Base-by-base conservation (phyloP, 2,797 vertebrate species). In the Enteromius viviparus region DNA sequence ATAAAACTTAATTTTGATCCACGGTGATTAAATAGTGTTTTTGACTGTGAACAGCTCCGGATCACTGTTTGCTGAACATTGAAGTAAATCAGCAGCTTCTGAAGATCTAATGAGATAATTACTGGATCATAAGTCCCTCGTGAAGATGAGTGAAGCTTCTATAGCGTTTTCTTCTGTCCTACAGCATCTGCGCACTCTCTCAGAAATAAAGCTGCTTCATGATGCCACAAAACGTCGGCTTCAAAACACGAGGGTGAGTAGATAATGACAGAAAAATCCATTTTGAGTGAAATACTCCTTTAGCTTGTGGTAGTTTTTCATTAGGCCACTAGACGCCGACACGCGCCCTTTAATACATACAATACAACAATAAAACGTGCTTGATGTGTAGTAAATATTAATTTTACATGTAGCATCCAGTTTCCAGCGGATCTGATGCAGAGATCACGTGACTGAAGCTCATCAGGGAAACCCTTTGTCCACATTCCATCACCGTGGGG, bases 401-500 rank as follows among this genome's bases (percentile, higher is more conserved):
- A 7, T 15, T 21, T 34, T 8, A 23, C 32, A 55, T 75, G 23
- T 19, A 60, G 60, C 1, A 32, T 62, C 34, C 60, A 47, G 14
- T 17, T 40, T 23, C 29, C 10, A 14, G 49, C 4, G 3, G 12
- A 12, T 60, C 55, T 26, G 40, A 9, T 42, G 0, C 66, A 69
- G 37, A 69, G 26, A 29, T 32, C 70, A 72, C 45, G 70, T 72
- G 70, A 32, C 19, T 26, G 29, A 53, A 55, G 74, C 21, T 42
- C 34, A 32, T 68, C 6, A 51, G 62, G 45, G 72, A 69, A 58
- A 6, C 58, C 66, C 77, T 77, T 83, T 80, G 65, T 85, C 80
- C 77, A 55, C 71, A 74, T 86, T 82, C 68, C 68, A 65, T 83
- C 32, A 68, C 47, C n/a, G 14, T 69, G 66, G 69, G 6, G 65